Evolutionary conservation across 2,888 invertebrate species (phyloP), one percentile per base, ranked within the genome.

Genomic region (Tortricodes alternella): DNA sequence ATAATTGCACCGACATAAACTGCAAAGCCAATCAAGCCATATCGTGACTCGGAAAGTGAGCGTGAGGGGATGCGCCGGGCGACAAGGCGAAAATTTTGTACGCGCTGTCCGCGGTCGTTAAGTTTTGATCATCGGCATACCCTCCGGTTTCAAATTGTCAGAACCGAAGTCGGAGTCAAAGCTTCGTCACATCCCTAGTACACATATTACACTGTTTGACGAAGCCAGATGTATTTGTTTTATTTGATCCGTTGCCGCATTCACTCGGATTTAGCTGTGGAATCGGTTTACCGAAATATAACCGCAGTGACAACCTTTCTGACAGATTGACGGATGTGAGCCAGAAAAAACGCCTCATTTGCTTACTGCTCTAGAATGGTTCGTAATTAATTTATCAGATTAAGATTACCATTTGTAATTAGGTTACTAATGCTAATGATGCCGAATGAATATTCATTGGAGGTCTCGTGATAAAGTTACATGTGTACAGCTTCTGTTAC

Each of bases 381-480:
- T 21, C 32, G 49, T 32, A 43, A 49, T 43, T 55, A 37, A 56
- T 49, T 56, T 43, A 56, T 44, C 37, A 16, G 49, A 56, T 56
- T 56, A 56, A 23, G 23, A 44, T 56, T 56, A 50, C 29, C 50
- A 44, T 44, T 18, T 3, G 43, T 35, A 50, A 49, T 56, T 50
- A 19, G 44, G 37, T 50, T 27, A 23, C 35, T 37, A 55, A 55
- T 50, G 43, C 35, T 37, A 55, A 55, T 50, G 43, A 38, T 50
- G 29, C 29, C 29, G n/a, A 50, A 49, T 50, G 37, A 56, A 56
- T 50, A 56, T 56, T 56, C 29, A 56, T 56, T 39, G 21, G 35
- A 16, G 43, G 34, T 23, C 16, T 16, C 23, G 19, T n/a, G 16
- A 27, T 35, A 41, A 48, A 15, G 38, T 53, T 46, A 34, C 39